These are phyloP conservation scores for Labeo calbasu DNA, from an alignment of 2,797 vertebrate species.

Conservation along the genomic window DNA sequence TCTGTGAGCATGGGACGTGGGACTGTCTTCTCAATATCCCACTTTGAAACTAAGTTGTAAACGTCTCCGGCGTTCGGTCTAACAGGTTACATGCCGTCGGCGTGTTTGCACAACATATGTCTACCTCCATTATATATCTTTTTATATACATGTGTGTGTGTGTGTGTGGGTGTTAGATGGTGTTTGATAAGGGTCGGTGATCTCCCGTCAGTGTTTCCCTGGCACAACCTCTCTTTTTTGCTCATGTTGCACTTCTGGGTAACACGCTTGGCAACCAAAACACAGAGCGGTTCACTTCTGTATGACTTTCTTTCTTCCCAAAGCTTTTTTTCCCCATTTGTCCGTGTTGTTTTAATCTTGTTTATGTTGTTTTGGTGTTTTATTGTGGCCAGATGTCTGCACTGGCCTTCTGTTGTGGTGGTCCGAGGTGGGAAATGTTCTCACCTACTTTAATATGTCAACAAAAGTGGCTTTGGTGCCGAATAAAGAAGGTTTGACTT, in stretches of 20 bases:
- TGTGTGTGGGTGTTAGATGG: slow-evolving; percentile 37
- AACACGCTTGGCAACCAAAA: slow-evolving; percentile 9
- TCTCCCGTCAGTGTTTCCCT: slow-evolving; percentile 38
- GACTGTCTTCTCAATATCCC: slow-evolving; percentile 6
- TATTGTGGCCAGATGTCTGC: slow-evolving; percentile 54
- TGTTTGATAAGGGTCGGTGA: slow-evolving; percentile 33
- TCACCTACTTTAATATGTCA: slow-evolving; percentile 69
- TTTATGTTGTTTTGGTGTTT: slow-evolving; percentile 39
- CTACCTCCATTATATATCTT: background rate
- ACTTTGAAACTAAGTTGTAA: slow-evolving; percentile 61
- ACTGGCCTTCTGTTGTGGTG: slow-evolving; percentile 53
- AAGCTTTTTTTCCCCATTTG: slow-evolving; percentile 8
- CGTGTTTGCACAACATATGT: background rate
- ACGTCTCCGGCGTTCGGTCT: slow-evolving; percentile 53
- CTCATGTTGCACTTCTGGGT: slow-evolving; percentile 15
- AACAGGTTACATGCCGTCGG: slow-evolving; percentile 45
- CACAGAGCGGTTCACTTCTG: background rate
- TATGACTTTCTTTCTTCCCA: background rate
- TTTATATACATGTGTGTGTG: background rate
- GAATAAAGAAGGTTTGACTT: slow-evolving; percentile 72
- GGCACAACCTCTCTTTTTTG: background rate
- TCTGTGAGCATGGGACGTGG: slow-evolving; percentile 47
- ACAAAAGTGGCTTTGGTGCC: slow-evolving; percentile 72
- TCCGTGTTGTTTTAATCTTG: slow-evolving; percentile 11
- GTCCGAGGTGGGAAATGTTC: slow-evolving; percentile 69